Percentiles rank a stretch among this genome's conserved stretches.
Evolutionary conservation across 2,888 invertebrate genomes (phyloP).

Genomic region (Leptinotarsa tumamoca): DNA sequence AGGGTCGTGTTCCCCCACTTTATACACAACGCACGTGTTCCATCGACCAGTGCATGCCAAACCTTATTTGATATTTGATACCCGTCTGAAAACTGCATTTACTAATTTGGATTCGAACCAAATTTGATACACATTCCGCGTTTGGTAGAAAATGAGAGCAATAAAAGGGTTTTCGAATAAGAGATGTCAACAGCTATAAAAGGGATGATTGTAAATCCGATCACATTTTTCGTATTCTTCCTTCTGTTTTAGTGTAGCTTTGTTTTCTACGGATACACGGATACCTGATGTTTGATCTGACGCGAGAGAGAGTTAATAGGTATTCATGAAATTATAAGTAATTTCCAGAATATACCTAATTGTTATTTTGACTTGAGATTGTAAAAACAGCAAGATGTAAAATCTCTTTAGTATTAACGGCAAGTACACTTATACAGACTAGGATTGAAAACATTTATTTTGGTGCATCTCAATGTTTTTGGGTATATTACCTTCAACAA

Average conservation of each 20-base stretch:
- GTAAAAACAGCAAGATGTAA: no score
- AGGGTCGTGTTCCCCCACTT: slow-evolving; percentile 26
- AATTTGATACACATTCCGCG: slow-evolving; percentile 65
- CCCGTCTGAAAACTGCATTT: slow-evolving; percentile 63
- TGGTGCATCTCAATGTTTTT: no score
- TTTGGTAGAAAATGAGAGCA: slow-evolving; percentile 62
- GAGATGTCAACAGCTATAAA: slow-evolving; percentile 38
- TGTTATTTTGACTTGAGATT: no score
- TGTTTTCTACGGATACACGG: slow-evolving; percentile 18
- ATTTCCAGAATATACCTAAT: background rate
- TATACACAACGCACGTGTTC: slow-evolving; percentile 50
- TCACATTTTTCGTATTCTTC: slow-evolving; percentile 35
- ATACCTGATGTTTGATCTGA: background rate
- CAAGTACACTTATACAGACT: no score
- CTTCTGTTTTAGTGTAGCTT: slow-evolving; percentile 3
- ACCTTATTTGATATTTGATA: slow-evolving; percentile 66
- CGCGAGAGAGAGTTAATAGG: background rate
- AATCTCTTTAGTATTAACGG: no score
- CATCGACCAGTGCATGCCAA: slow-evolving; percentile 60
- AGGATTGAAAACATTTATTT: no score
- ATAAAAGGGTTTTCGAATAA: slow-evolving; percentile 59
- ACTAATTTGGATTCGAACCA: slow-evolving; percentile 66
- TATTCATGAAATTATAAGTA: background rate
- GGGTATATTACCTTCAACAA: no score
- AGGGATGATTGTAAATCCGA: slow-evolving; percentile 41